Evolutionary conservation across 2,797 vertebrate genomes (phyloP).

Genomic region (Gadopsis marmoratus): DNA sequence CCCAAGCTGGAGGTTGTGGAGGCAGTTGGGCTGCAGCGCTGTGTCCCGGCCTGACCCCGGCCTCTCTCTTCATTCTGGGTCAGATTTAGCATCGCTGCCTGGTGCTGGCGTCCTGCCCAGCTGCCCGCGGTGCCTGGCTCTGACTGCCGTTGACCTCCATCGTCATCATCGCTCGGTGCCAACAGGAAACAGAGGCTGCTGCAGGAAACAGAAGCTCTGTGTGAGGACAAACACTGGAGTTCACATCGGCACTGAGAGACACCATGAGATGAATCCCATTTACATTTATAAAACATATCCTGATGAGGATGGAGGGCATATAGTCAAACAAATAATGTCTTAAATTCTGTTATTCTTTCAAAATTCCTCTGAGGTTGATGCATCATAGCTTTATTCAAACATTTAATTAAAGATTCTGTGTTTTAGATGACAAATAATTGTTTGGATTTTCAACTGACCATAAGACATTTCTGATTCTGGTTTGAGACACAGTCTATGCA

Average conservation of each 20-base stretch:
- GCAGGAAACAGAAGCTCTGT: conserved; percentile 65
- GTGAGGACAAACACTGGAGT: conserved; percentile 46
- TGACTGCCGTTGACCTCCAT: conserved; percentile 48
- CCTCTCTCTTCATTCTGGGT: conserved; percentile 39
- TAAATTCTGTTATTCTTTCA: not conserved
- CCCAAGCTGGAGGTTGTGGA: conserved; percentile 25
- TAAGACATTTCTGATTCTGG: too few relatives aligned
- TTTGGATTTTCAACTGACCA: not conserved
- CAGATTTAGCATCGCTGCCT: conserved; percentile 47
- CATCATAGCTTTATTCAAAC: not conserved
- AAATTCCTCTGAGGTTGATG: not conserved
- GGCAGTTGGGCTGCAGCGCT: not conserved
- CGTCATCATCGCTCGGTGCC: conserved; percentile 36
- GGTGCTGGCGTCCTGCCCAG: conserved; percentile 44
- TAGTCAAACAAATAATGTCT: not conserved
- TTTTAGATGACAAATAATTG: not conserved
- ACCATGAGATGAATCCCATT: conserved; percentile 12
- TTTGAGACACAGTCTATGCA: not conserved
- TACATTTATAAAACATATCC: not conserved
- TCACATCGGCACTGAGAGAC: conserved; percentile 21
- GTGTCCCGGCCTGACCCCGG: conserved; percentile 54
- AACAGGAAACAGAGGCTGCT: conserved; percentile 61
- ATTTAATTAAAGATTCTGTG: not conserved
- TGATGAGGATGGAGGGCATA: not conserved
- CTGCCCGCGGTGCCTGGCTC: conserved; percentile 55